phyloP scores from a whole-genome alignment of 2,888 invertebrate genomes.

The Watsonalla cultraria region DNA sequence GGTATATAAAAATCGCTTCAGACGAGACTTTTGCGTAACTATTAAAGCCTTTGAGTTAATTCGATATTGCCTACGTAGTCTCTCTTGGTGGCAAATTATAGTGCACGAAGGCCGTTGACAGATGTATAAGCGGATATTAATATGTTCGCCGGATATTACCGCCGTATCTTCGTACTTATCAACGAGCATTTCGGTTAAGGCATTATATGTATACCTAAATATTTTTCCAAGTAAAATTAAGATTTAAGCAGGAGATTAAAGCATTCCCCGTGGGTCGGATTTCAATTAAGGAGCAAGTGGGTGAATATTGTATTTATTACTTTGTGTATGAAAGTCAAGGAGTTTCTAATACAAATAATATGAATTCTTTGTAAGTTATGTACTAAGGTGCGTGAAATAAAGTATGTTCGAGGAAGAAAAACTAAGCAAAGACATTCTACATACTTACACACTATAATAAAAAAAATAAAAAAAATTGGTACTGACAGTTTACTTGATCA shows the following conservation, averaged over 20 bases:
- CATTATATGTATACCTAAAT: background rate
- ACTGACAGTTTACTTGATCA: no score
- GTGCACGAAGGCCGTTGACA: constrained; percentile 31
- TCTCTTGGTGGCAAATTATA: constrained; percentile 13
- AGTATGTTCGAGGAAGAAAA: no score
- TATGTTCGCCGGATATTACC: constrained; percentile 13
- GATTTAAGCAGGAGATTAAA: background rate
- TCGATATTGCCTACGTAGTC: constrained; percentile 1
- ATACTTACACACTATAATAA: no score
- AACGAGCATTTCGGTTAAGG: background rate
- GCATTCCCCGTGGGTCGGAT: background rate
- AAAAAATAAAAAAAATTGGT: no score
- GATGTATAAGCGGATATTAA: constrained; percentile 56
- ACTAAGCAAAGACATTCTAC: no score
- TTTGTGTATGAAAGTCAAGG: no score
- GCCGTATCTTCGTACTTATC: background rate
- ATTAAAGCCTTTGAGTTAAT: background rate
- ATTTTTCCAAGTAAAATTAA: background rate
- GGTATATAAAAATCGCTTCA: background rate
- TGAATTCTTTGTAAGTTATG: no score
- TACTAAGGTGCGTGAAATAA: no score
- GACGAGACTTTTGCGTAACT: background rate
- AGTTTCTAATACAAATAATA: no score
- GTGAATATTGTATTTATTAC: background rate
- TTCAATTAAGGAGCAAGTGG: background rate